A percentile compares a stretch with the other conserved stretches of the same genome.
Evolutionary conservation across 1,140 invertebrate genomes (phyloP).

Genomic region (Riptortus pedestris): DNA sequence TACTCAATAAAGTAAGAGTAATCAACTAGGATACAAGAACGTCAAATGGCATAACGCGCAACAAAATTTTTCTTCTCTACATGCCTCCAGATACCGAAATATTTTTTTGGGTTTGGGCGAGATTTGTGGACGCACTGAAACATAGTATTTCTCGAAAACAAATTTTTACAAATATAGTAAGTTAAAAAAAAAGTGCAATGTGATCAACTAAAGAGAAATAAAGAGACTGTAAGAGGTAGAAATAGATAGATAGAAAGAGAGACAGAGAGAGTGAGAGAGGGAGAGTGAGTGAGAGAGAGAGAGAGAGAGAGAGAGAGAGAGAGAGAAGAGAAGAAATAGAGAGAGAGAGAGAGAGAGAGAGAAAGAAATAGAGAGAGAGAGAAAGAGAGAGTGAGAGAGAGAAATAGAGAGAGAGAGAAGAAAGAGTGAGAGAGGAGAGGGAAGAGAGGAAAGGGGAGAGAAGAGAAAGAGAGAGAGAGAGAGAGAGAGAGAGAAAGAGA

Average conservation of each 20-base stretch:
- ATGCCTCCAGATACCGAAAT: no score
- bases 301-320: not conserved
- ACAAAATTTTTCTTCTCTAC: no score
- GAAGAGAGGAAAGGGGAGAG: not conserved
- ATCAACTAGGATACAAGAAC: no score
- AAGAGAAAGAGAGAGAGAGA: slow-evolving; percentile 7
- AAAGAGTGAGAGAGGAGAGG: not conserved
- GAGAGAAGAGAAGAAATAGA: not conserved
- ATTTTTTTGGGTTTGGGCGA: no score
- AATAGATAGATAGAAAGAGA: not conserved
- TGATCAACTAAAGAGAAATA: no score
- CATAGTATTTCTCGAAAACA: no score
- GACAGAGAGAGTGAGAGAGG: not conserved
- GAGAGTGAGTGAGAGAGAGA: not conserved
- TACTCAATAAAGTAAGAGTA: no score
- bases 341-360: not conserved
- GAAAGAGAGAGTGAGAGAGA: not conserved
- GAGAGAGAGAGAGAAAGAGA: not conserved
- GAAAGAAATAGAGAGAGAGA: not conserved
- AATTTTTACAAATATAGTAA: no score
- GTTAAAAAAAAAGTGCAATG: no score
- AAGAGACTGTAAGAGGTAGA: no score
- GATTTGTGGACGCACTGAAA: no score
- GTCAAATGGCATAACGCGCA: no score
- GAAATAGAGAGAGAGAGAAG: not conserved